phyloP scores from a whole-genome alignment of 2,797 vertebrate species.

The Brachymystax lenok region DNA sequence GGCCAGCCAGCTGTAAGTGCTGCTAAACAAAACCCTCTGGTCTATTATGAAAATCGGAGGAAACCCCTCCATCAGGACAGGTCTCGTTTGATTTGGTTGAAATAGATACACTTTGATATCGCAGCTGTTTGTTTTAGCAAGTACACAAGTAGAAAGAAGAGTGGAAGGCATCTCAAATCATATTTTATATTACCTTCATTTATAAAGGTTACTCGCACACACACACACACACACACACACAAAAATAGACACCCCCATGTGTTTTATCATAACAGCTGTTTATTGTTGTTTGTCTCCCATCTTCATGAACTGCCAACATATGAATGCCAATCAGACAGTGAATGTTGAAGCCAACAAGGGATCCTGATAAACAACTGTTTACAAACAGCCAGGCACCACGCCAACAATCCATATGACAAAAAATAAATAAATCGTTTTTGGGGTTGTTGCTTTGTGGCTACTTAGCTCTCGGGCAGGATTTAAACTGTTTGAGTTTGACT shows the following conservation, averaged over 20 bases:
- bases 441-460: background rate
- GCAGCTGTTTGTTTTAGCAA: background rate
- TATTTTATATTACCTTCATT: background rate
- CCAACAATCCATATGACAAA: constrained; percentile 32
- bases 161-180: background rate
- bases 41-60: too few relatives aligned
- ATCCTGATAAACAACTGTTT: constrained; percentile 61
- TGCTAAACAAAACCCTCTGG: too few relatives aligned
- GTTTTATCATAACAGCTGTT: constrained; percentile 65
- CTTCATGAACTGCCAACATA: constrained; percentile 56
- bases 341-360: constrained; percentile 51
- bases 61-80: too few relatives aligned
- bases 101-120: too few relatives aligned
- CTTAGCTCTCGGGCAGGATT: background rate
- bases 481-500: background rate
- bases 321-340: constrained; percentile 35
- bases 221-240: too few relatives aligned
- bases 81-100: too few relatives aligned
- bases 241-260: constrained; percentile 40
- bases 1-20: constrained; percentile 56
- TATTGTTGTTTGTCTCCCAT: constrained; percentile 46
- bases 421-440: constrained; percentile 10
- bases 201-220: too few relatives aligned
- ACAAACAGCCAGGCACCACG: constrained; percentile 40
- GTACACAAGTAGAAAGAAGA: background rate